phyloP scores from a whole-genome alignment of 2,113 vertebrate genomes.

The Brachyhypopomus gauderio region DNA sequence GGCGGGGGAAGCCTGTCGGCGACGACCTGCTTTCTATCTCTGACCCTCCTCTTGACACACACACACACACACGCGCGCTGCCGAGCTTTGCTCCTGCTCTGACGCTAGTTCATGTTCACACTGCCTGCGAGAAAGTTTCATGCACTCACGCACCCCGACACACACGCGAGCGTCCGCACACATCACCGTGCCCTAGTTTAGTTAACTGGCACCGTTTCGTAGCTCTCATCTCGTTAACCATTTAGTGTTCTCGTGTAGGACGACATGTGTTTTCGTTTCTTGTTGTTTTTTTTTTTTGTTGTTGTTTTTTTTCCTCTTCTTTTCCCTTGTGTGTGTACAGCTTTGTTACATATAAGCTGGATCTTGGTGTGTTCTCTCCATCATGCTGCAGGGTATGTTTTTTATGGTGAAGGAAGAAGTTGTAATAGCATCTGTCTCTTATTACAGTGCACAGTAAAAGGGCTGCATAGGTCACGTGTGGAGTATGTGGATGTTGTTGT shows the following conservation, averaged over 20 bases:
- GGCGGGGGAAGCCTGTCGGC: constrained; percentile 63
- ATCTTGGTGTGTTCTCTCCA: too few relatives aligned
- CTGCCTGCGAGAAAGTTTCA: constrained; percentile 43
- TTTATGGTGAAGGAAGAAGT: background rate
- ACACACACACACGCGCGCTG: constrained; percentile 17
- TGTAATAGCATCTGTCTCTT: constrained; percentile 1
- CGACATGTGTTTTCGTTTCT: background rate
- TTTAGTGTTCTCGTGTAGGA: constrained; percentile 17
- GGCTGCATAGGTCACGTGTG: background rate
- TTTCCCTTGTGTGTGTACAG: background rate
- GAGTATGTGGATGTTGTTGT: background rate
- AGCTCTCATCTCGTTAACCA: constrained; percentile 1
- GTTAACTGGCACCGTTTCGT: background rate
- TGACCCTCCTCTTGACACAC: constrained; percentile 14
- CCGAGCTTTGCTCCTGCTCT: constrained; percentile 19
- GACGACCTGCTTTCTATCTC: constrained; percentile 68
- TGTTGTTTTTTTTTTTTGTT: background rate
- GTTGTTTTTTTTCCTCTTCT: background rate
- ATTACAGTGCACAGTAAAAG: background rate
- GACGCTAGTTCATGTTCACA: constrained; percentile 41
- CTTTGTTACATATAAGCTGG: background rate
- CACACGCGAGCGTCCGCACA: constrained; percentile 24
- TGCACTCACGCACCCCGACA: constrained; percentile 48
- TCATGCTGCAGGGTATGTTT: background rate
- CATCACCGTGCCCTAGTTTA: background rate